Evolutionary conservation across 2,113 vertebrate genomes (phyloP).

Genomic region (Oreamnos americanus): DNA sequence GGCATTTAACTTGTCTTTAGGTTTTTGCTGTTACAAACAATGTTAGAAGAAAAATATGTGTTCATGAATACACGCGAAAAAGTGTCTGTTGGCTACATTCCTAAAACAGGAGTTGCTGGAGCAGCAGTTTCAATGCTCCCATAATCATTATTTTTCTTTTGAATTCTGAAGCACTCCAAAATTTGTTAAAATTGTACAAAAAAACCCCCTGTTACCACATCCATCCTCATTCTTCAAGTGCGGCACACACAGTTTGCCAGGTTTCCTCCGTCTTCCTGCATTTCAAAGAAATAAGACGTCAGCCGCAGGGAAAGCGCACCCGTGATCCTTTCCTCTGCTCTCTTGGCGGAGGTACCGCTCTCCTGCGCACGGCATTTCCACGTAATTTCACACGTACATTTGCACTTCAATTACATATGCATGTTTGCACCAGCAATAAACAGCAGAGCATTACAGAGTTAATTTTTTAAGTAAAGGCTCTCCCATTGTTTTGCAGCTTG

Average conservation of each 20-base stretch:
- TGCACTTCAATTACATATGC: background rate
- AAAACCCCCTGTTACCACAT: background rate
- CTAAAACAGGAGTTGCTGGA: background rate
- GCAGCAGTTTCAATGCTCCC: background rate
- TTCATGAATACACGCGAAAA: background rate
- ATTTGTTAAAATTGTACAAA: background rate
- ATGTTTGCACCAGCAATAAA: background rate
- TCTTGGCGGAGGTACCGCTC: background rate
- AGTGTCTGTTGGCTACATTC: background rate
- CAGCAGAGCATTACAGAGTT: background rate
- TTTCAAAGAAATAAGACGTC: background rate
- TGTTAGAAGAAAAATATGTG: background rate
- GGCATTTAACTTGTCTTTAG: background rate
- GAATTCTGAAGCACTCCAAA: background rate
- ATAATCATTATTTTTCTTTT: conserved; percentile 13
- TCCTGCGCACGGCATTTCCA: too few species aligned
- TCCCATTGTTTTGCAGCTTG: background rate
- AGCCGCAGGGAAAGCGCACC: background rate
- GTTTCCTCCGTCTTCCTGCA: background rate
- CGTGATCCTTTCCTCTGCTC: background rate
- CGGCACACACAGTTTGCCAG: background rate
- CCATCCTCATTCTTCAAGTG: background rate
- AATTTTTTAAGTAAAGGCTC: background rate
- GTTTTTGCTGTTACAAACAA: background rate
- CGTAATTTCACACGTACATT: background rate